A percentile compares a stretch with the other conserved stretches of the same genome.
phyloP scores from a whole-genome alignment of 2,113 vertebrate genomes.

The Corythaixoides concolor region DNA sequence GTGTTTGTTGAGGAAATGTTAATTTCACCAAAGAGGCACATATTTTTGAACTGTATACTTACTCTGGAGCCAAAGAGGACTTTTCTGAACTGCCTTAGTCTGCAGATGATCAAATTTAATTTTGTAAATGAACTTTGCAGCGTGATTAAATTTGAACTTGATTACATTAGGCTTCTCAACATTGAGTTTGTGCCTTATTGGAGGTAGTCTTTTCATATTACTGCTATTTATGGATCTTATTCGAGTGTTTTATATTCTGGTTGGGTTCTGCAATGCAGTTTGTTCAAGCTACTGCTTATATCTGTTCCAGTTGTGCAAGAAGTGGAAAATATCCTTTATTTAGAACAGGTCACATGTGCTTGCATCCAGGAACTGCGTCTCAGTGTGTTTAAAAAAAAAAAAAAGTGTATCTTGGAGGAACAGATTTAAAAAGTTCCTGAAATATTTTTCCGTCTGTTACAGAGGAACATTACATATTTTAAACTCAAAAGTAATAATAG shows the following conservation, averaged over 20 bases:
- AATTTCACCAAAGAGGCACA: neutral
- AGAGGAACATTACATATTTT: slow-evolving; percentile 50
- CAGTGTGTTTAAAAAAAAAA: slow-evolving; percentile 54
- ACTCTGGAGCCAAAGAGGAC: neutral
- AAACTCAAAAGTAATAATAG: slow-evolving; percentile 34
- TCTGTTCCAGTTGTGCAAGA: slow-evolving; percentile 85
- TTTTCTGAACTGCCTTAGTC: slow-evolving; percentile 10
- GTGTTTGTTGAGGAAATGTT: neutral
- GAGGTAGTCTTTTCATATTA: slow-evolving; percentile 67
- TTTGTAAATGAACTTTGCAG: slow-evolving; percentile 63
- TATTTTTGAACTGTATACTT: neutral
- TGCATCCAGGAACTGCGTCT: slow-evolving; percentile 77
- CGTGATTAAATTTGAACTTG: slow-evolving; percentile 68
- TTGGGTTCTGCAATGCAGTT: slow-evolving; percentile 75
- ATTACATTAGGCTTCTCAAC: slow-evolving; percentile 62
- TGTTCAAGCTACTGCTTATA: slow-evolving; percentile 80
- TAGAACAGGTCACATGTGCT: slow-evolving; percentile 84
- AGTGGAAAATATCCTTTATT: slow-evolving; percentile 88
- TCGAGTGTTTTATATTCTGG: slow-evolving; percentile 66
- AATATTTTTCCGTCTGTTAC: slow-evolving; percentile 64
- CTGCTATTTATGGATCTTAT: slow-evolving; percentile 73
- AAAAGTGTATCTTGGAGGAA: slow-evolving; percentile 74
- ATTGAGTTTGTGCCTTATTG: slow-evolving; percentile 44
- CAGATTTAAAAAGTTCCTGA: slow-evolving; percentile 76
- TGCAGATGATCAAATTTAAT: slow-evolving; percentile 61